phyloP scores from a whole-genome alignment of 2,797 vertebrate species.

The Monodelphis domestica region DNA sequence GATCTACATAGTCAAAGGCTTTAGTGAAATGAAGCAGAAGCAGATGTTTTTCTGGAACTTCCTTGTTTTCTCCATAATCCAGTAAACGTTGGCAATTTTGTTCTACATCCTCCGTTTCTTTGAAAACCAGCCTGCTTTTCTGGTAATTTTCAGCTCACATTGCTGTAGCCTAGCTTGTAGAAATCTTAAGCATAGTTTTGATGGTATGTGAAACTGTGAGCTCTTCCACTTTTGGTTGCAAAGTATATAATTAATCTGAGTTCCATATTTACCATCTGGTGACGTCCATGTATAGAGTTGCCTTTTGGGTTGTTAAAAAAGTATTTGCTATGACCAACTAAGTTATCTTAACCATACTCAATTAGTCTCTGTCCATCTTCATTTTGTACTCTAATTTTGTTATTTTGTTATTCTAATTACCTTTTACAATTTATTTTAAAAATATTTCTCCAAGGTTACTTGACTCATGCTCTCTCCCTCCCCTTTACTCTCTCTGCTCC shows the following conservation, averaged over 20 bases:
- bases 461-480: too few relatives aligned
- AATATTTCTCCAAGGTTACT: too few relatives aligned
- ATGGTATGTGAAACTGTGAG: background rate
- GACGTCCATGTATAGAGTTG: background rate
- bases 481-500: too few relatives aligned
- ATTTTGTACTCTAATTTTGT: background rate
- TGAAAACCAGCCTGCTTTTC: background rate
- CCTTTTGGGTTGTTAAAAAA: background rate
- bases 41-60: background rate
- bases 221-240: background rate
- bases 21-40: background rate
- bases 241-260: background rate
- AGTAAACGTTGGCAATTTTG: background rate
- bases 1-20: background rate
- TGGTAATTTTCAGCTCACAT: background rate
- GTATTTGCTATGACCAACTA: background rate
- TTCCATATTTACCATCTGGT: background rate
- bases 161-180: background rate
- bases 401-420: too few relatives aligned
- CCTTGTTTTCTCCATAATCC: background rate
- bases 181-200: background rate
- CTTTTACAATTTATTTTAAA: too few relatives aligned
- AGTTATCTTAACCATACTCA: background rate
- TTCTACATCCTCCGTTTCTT: background rate
- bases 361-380: background rate